Evolutionary conservation across 1,140 invertebrate species (phyloP), one percentile per base, ranked within the genome.

Genomic region (Adelges cooleyi): DNA sequence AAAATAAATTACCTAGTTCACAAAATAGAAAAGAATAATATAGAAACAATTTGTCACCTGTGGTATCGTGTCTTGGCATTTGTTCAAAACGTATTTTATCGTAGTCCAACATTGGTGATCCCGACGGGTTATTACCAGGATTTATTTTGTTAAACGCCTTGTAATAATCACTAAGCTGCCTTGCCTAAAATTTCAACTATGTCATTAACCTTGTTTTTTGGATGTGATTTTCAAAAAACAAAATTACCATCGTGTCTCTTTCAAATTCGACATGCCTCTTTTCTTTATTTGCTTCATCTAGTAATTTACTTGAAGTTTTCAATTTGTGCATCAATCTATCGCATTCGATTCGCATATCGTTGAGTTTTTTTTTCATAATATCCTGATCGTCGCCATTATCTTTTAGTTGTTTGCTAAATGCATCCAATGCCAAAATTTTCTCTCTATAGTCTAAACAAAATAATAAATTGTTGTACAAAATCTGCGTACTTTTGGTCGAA

Each of bases 211-310:
- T n/a, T n/a, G n/a, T n/a, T n/a, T n/a, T n/a, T n/a, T n/a, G n/a
- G n/a, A n/a, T n/a, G n/a, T n/a, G n/a, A n/a, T n/a, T n/a, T n/a
- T n/a, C n/a, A n/a, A n/a, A n/a, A 6, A 33, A 11, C 11, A 33
- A 15, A 1, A 11, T 48, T 62, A 62, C 56, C 25, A 62, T 29
- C 27, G 18, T 29, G 17, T 62, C 56, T 22, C 56, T 23, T 33
- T 62, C 56, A 46, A 62, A 6, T 33, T 62, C 56, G 4, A 25
- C 42, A 22, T 62, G 56, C 4, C 56, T 48, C 8, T 62, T 62
- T 33, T 62, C 56, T 33, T 62, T 62, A 48, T 62, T 62, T 15
- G 56, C 42, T 33, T 62, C 56, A 46, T 62, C 56, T n/a, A 62
- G 46, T 29, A 62, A 29, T 44, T 42, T 22, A 29, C 44, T 62